Evolutionary conservation across 2,797 vertebrate species (phyloP), one percentile per base, ranked within the genome.

Genomic region (Geotrypetes seraphini): DNA sequence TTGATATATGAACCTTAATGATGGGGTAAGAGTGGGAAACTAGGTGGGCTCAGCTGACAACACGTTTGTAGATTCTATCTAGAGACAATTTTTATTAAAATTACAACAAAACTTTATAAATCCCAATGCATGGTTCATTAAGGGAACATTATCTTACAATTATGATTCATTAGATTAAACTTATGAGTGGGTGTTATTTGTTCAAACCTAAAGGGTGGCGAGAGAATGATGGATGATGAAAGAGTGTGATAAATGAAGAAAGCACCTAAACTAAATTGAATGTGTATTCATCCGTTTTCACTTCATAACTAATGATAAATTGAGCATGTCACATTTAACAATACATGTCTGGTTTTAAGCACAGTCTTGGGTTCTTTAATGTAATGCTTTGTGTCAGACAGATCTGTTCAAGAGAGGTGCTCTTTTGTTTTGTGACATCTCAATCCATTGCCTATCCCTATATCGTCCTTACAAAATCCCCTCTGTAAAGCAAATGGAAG

Each of bases 231-330:
- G 91, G 89, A 96, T 93, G 89, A 85, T 79, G 89, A 87, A 82
- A 66, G 78, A 54, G 60, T 57, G 66, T 93, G 90, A 96, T 96
- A 89, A 91, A 96, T 95, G 91, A 85, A 94, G 86, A 90, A 91
- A 86, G 84, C 90, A 81, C 86, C 85, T 70, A 87, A 90, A 96
- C 90, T 96, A 94, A 97, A 97, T 96, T 95, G 92, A 91, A 97
- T 92, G 92, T 92, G 90, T 90, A 93, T 90, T 92, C 94, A 95
- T 95, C 90, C 90, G 81, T 93, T 91, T 84, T 83, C 78, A 69
- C 78, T 86, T 89, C 90, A 90, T 90, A 92, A 91, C 88, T 89
- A 89, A 92, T 92, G 92, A 97, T 88, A 91, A 96, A 96, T 92
- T 89, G 92, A 91, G 89, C 91, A 83, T 89, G 92, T 93, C 90